phyloP scores from a whole-genome alignment of 1,140 invertebrate genomes.

The Adelges cooleyi region DNA sequence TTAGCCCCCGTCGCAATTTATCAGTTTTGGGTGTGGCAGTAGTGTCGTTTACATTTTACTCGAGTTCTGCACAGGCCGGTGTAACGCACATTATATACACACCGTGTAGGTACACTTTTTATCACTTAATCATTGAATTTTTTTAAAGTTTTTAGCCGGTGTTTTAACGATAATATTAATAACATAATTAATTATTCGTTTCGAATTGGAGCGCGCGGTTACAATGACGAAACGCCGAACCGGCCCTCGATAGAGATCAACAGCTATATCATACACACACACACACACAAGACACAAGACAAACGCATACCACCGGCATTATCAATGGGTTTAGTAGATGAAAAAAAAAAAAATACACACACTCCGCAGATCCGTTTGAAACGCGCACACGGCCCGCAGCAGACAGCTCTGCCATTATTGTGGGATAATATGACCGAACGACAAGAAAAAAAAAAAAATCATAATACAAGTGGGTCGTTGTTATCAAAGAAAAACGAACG shows the following conservation, averaged over 20 bases:
- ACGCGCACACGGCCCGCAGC: background rate
- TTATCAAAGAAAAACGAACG: constrained; percentile 13
- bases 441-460: background rate
- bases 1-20: constrained; percentile 7
- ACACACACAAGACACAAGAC: too few species aligned
- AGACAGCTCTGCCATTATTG: constrained; percentile 1
- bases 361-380: constrained; percentile 3
- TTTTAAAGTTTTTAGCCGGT: too few species aligned
- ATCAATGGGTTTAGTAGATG: constrained; percentile 1
- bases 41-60: constrained; percentile 6
- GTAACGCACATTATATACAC: too few species aligned
- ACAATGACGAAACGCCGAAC: constrained; percentile 1
- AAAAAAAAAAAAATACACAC: background rate
- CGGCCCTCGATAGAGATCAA: too few species aligned
- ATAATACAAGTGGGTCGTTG: constrained; percentile 20
- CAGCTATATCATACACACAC: too few species aligned
- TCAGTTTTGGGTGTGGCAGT: constrained; percentile 15
- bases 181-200: too few species aligned
- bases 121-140: too few species aligned
- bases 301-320: background rate
- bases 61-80: too few species aligned
- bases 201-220: background rate
- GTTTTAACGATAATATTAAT: too few species aligned
- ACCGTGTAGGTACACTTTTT: too few species aligned
- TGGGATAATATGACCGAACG: background rate